Percentiles rank a stretch among this genome's conserved stretches.
phyloP scores from a whole-genome alignment of 2,797 vertebrate genomes.

The Macrochelys suwanniensis region DNA sequence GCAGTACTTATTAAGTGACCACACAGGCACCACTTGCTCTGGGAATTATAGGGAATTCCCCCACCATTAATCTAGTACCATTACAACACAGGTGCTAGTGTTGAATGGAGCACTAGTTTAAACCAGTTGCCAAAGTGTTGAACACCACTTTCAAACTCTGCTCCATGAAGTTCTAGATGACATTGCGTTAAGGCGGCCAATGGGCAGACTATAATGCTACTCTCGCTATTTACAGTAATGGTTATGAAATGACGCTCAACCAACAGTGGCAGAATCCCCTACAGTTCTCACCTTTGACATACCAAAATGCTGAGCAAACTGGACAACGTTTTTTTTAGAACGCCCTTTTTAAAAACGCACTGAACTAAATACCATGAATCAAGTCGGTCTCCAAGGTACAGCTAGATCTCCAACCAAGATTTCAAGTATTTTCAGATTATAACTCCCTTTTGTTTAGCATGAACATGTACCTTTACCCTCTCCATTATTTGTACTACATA shows the following conservation, averaged over 20 bases:
- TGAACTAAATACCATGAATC: neutral
- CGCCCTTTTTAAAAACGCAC: neutral
- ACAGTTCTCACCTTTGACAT: neutral
- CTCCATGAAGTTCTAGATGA: neutral
- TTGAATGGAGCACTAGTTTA: neutral
- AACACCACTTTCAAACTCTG: neutral
- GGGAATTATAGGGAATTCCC: neutral
- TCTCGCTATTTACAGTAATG: neutral
- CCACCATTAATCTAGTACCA: neutral
- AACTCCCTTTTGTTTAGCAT: no score
- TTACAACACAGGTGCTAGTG: neutral
- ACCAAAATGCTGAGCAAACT: neutral
- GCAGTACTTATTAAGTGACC: accelerated
- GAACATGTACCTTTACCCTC: no score
- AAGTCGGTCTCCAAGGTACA: neutral
- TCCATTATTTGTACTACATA: no score
- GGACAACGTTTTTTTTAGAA: neutral
- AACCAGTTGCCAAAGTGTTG: neutral
- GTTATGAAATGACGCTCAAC: neutral
- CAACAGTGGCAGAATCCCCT: neutral
- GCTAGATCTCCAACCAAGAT: neutral
- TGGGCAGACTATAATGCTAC: neutral
- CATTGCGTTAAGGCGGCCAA: accelerated
- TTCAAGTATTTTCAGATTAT: no score
- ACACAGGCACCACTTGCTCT: accelerated